phyloP scores from a whole-genome alignment of 2,797 vertebrate genomes.

The Anabacerthia variegaticeps region DNA sequence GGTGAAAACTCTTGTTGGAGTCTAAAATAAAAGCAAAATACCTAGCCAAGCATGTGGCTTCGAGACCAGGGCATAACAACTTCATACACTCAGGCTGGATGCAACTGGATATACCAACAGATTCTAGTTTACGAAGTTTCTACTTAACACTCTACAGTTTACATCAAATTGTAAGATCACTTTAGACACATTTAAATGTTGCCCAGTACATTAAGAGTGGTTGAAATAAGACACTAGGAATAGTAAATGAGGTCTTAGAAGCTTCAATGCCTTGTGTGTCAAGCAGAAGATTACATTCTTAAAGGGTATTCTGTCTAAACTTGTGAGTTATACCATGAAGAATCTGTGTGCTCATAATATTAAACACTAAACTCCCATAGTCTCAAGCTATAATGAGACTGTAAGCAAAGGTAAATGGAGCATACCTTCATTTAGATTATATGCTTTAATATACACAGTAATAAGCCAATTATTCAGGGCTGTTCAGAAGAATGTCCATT shows the following conservation, averaged over 20 bases:
- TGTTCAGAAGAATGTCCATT: not conserved
- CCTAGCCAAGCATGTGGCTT: too few species aligned
- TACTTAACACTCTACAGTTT: not conserved
- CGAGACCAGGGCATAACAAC: not conserved
- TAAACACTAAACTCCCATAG: not conserved
- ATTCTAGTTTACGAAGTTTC: not conserved
- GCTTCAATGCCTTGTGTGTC: not conserved
- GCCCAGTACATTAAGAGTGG: not conserved
- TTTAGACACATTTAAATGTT: not conserved
- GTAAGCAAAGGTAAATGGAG: constrained; percentile 42
- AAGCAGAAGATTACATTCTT: not conserved
- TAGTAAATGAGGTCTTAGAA: not conserved
- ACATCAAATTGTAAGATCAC: not conserved
- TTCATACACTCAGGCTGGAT: not conserved
- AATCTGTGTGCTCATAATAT: not conserved
- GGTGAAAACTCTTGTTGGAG: too few species aligned
- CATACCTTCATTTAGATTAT: constrained; percentile 47
- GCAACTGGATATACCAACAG: not conserved
- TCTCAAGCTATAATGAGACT: not conserved
- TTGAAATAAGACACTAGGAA: not conserved
- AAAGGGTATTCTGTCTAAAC: not conserved
- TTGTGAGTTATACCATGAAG: not conserved
- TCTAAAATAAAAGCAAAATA: too few species aligned
- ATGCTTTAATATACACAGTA: constrained; percentile 33
- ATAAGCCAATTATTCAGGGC: constrained; percentile 38